A percentile compares a stretch with the other conserved stretches of the same genome.
These are phyloP conservation scores for Megaceryle alcyon DNA, from an alignment of 2,797 vertebrate species.

Conservation along the genomic window DNA sequence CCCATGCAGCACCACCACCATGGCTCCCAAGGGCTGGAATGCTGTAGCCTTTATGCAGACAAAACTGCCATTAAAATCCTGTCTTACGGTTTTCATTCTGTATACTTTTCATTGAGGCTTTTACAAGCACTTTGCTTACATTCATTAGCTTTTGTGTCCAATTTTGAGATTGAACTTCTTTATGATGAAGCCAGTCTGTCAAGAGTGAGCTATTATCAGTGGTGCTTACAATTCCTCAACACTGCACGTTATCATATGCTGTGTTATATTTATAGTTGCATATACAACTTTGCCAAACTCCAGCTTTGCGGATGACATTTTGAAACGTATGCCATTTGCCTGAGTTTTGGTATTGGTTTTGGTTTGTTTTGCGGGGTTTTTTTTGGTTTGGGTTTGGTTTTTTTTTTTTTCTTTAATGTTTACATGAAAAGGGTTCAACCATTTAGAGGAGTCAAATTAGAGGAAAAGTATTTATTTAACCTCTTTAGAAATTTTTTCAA, in stretches of 20 bases:
- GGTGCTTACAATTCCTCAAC: slow-evolving; percentile 9
- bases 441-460: neutral
- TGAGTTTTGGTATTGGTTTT: neutral
- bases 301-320: slow-evolving; percentile 22
- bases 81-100: neutral
- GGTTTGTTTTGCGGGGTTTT: too few species aligned
- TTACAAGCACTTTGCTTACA: neutral
- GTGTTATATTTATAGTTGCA: slow-evolving; percentile 41
- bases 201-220: neutral
- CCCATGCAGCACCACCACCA: neutral
- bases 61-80: slow-evolving; percentile 19
- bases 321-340: slow-evolving; percentile 47
- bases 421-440: neutral
- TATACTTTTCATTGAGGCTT: neutral
- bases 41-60: neutral
- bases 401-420: neutral
- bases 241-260: neutral
- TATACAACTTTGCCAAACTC: slow-evolving; percentile 52
- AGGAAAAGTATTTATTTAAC: neutral
- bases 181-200: neutral
- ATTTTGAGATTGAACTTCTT: neutral
- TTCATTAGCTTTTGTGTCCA: slow-evolving; percentile 5
- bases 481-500: neutral
- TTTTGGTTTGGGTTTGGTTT: neutral
- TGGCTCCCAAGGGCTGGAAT: neutral